phyloP scores from a whole-genome alignment of 2,888 invertebrate species.

The Arctia plantaginis region DNA sequence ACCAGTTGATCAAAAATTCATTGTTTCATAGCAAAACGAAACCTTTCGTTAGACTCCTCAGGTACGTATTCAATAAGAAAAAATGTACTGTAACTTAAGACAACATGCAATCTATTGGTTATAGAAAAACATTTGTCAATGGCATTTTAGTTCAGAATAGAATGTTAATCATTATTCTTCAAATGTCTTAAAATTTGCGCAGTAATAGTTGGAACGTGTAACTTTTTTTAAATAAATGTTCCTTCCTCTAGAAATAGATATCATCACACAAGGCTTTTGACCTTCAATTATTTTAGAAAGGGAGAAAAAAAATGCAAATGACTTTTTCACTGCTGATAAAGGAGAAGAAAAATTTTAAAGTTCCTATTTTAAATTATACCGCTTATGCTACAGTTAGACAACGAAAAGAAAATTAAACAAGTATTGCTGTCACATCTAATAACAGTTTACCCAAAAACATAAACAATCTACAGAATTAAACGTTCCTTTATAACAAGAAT shows the following conservation, averaged over 20 bases:
- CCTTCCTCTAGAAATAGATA: no score
- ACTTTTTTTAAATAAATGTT: not conserved
- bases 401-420: not conserved
- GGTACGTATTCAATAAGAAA: conserved; percentile 17
- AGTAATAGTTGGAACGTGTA: not conserved
- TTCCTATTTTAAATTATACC: not conserved
- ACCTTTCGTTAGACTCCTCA: conserved; percentile 41
- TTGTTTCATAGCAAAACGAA: conserved; percentile 44
- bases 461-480: conserved; percentile 11
- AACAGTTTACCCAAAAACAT: conserved; percentile 1
- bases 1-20: conserved; percentile 58
- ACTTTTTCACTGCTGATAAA: no score
- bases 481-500: conserved; percentile 14
- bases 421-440: not conserved
- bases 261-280: not conserved
- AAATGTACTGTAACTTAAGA: conserved; percentile 7
- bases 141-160: not conserved
- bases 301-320: no score
- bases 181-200: not conserved
- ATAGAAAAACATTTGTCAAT: not conserved
- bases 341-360: not conserved
- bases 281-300: no score
- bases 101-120: conserved; percentile 11
- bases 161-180: not conserved
- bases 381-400: not conserved